Conservation (phyloP, 1,140 invertebrate species). For the Carposina sasakii region DNA sequence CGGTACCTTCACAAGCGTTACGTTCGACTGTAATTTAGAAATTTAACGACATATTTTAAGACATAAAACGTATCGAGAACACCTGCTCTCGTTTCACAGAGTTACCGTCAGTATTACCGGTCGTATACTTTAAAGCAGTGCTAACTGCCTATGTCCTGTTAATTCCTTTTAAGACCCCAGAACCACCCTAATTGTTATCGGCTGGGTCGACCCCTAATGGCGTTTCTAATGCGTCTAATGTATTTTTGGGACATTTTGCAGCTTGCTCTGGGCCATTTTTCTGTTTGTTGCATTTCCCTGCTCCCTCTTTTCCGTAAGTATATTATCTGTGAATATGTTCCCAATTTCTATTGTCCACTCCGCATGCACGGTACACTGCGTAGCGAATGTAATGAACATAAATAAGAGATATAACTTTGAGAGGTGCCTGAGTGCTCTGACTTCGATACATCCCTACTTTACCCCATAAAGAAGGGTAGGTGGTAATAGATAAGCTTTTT, state of each 20-base stretch:
- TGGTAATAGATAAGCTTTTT: too few relatives aligned
- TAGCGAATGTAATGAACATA: constrained; percentile 57
- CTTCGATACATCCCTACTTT: constrained; percentile 30
- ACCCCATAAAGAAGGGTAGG: constrained; percentile 14
- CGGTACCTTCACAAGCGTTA: too few relatives aligned
- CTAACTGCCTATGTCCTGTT: constrained; percentile 44
- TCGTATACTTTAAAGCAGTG: constrained; percentile 29
- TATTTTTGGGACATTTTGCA: constrained; percentile 71
- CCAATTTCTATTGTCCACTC: constrained; percentile 64
- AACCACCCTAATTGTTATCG: constrained; percentile 70
- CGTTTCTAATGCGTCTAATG: constrained; percentile 70
- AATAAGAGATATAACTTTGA: constrained; percentile 47
- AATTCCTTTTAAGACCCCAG: constrained; percentile 60
- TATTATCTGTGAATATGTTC: constrained; percentile 70
- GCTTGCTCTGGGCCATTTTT: constrained; percentile 66
- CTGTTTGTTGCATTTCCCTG: constrained; percentile 54
- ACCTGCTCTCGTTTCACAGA: too few relatives aligned
- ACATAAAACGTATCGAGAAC: too few relatives aligned
- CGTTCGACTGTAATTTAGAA: too few relatives aligned
- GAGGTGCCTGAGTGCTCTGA: constrained; percentile 16
- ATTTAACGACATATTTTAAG: too few relatives aligned
- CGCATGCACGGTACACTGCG: constrained; percentile 38
- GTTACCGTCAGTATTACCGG: too few relatives aligned
- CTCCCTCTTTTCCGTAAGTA: constrained; percentile 52
- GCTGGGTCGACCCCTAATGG: constrained; percentile 58